Base-by-base conservation (phyloP, 2,888 invertebrate genomes). In the Periphyllus acericola region DNA sequence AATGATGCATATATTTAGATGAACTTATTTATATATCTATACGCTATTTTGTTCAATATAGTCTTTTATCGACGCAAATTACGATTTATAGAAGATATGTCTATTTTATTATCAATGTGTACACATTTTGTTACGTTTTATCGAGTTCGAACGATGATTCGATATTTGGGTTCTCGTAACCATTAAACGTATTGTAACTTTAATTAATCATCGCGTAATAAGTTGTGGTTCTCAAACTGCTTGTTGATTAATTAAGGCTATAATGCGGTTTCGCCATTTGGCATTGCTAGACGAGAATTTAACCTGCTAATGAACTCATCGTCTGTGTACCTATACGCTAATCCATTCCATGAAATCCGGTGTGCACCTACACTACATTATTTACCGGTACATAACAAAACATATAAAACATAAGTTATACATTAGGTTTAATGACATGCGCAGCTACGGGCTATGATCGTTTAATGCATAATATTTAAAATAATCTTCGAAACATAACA, bases 271-370 rank as follows among this genome's bases (percentile, higher is more conserved):
- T 75, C n/a, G 17, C 29, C 46, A 75, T 75, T 75, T 14, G 29
- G 6, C 21, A 36, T 40, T 40, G 34, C 34, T n/a, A 25, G 25
- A 75, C 68, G n/a, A 68, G 14, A 25, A 9, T 68, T 68, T 29
- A 46, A 75, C n/a, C 46, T 29, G 29, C 46, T 75, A 75, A 75
- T 75, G 29, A 75, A 46, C 46, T n/a, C 75, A 46, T 46, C 75
- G 29, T 46, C 14, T 11, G 68, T 68, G 29, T n/a, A n/a, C n/a
- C n/a, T n/a, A n/a, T n/a, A 25, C 68, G 68, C 68, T 68, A 68
- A 68, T n/a, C 68, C 68, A 9, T 68, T 29, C 9, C n/a, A 68
- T 25, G 29, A 68, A 29, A 68, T 68, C 9, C n/a, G 11, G 29
- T n/a, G 68, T 68, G 68, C 11, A 11, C 74, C 5, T 74, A 25